A percentile compares a stretch with the other conserved stretches of the same genome.
Evolutionary conservation across 2,113 vertebrate genomes (phyloP).

Genomic region (Gracilinanus agilis): DNA sequence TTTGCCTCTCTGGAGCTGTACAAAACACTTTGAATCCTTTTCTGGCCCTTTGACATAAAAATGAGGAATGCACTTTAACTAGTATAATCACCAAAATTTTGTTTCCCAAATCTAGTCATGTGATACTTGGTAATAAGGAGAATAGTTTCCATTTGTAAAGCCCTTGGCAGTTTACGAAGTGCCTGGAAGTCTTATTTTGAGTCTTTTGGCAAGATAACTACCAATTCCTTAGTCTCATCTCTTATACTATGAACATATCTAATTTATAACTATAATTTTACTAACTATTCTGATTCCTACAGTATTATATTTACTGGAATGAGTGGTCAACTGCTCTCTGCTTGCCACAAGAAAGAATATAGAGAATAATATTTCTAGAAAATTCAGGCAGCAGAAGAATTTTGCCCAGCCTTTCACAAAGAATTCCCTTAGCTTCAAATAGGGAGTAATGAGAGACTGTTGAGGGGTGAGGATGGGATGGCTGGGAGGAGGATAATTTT

Average conservation of each 20-base stretch:
- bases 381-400: neutral
- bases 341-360: neutral
- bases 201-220: neutral
- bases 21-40: neutral
- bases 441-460: neutral
- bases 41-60: slow-evolving; percentile 17
- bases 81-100: neutral
- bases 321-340: neutral
- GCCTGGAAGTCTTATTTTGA: neutral
- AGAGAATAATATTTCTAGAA: slow-evolving; percentile 19
- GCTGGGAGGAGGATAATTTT: slow-evolving; percentile 1
- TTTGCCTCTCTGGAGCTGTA: neutral
- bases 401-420: neutral
- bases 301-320: neutral
- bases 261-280: neutral
- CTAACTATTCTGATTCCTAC: slow-evolving; percentile 14
- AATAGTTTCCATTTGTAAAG: neutral
- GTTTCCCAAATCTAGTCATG: neutral
- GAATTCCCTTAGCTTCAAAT: neutral
- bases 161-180: neutral
- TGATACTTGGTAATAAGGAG: neutral
- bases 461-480: neutral
- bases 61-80: neutral
- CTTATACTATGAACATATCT: neutral
- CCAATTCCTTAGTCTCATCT: neutral